Conservation (phyloP, 2,113 vertebrate species). For the Pleuronectes platessa region DNA sequence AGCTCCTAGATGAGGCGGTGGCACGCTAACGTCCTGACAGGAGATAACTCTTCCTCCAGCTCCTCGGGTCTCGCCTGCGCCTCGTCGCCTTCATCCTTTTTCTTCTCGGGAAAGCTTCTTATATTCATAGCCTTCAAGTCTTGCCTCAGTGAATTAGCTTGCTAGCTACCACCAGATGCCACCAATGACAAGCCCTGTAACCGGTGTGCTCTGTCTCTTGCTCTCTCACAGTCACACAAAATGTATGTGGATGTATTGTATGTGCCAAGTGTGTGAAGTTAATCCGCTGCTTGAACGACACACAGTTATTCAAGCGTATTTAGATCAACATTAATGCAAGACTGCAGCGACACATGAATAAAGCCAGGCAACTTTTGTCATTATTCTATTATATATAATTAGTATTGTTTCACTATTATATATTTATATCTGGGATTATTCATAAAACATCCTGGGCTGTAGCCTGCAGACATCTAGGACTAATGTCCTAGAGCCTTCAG, state of each 20-base stretch:
- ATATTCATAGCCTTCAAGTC: conserved; percentile 4
- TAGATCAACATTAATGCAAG: not conserved
- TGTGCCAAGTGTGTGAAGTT: not conserved
- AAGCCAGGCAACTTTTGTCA: not conserved
- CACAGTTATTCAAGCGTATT: not conserved
- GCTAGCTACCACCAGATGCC: not conserved
- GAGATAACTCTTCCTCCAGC: conserved; percentile 1
- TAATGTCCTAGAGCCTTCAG: not conserved
- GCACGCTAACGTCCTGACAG: not conserved
- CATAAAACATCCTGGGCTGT: not conserved
- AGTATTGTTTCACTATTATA: not conserved
- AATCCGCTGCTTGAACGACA: not conserved
- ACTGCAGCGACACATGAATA: not conserved
- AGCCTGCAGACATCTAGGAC: not conserved
- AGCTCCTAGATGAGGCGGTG: not conserved
- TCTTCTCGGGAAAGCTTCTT: not conserved
- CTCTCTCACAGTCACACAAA: not conserved
- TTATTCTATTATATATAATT: not conserved
- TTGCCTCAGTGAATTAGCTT: not conserved
- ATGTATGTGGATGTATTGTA: no score
- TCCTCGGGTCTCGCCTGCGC: not conserved
- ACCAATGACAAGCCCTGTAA: not conserved
- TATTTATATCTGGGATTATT: not conserved
- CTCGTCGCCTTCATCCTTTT: conserved; percentile 2
- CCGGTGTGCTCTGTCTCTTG: not conserved